Conservation (phyloP, 1,140 invertebrate species). For the Theocolax elegans region DNA sequence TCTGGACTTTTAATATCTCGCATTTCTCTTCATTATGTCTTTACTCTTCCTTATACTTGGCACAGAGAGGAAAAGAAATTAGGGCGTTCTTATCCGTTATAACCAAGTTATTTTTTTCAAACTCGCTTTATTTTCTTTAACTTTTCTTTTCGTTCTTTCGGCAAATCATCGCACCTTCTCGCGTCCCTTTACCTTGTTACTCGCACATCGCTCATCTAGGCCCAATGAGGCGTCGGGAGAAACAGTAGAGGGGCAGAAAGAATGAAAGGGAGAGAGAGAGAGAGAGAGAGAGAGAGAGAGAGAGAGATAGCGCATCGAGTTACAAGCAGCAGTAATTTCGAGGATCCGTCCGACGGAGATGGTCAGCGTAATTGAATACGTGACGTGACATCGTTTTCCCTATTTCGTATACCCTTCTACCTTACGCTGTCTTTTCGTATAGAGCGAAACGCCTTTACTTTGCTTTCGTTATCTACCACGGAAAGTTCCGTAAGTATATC, state of each 20-base stretch:
- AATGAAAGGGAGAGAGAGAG: background rate
- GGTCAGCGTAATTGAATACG: constrained; percentile 59
- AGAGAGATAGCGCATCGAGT: background rate
- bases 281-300: background rate
- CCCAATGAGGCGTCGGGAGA: background rate
- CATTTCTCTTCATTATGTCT: too few species aligned
- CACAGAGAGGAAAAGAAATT: too few species aligned
- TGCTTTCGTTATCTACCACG: constrained; percentile 21
- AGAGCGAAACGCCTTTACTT: constrained; percentile 7
- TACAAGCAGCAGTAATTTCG: constrained; percentile 48
- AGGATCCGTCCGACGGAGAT: constrained; percentile 32
- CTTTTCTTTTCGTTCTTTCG: background rate
- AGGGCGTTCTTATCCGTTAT: too few species aligned
- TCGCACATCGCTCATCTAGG: constrained; percentile 35
- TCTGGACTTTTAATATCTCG: too few species aligned
- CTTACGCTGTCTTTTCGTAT: constrained; percentile 25
- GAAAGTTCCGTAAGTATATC: constrained; percentile 27
- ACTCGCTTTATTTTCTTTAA: constrained; percentile 4
- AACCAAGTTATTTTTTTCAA: constrained; percentile 6
- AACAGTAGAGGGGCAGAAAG: background rate
- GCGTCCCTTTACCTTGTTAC: background rate
- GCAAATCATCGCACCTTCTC: background rate
- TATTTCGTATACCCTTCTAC: constrained; percentile 31
- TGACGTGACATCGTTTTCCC: constrained; percentile 53
- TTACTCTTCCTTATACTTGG: too few species aligned